Percentiles rank a stretch among this genome's conserved stretches.
phyloP scores from a whole-genome alignment of 2,113 vertebrate genomes.

The zebrafish (Danio rerio) region GRCz12tu NC_133198.1:29969501-29970000 shows the following conservation, averaged over 20 bases:
- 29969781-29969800: slow-evolving; percentile 16
- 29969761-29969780: slow-evolving; percentile 12
- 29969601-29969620: slow-evolving; percentile 51
- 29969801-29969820: background rate
- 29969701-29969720: slow-evolving; percentile 42
- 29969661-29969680: slow-evolving; percentile 13
- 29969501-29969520: slow-evolving; percentile 65
- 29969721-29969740: slow-evolving; percentile 33
- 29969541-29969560: slow-evolving; percentile 37
- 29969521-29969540: slow-evolving; percentile 63
- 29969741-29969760: slow-evolving; percentile 28
- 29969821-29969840: background rate
- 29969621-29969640: slow-evolving; percentile 6
- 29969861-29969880: slow-evolving; percentile 18
- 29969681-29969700: slow-evolving; percentile 53
- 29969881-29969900: background rate
- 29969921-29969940: slow-evolving; percentile 72
- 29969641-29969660: background rate
- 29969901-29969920: slow-evolving; percentile 49
- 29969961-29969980: slow-evolving; percentile 25
- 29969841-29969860: slow-evolving; percentile 15
- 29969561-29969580: slow-evolving; percentile 35
- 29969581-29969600: slow-evolving; percentile 49
- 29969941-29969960: slow-evolving; percentile 72
- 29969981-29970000: slow-evolving; percentile 1